Evolutionary conservation across 2,888 invertebrate species (phyloP).

Genomic region (Molorchus minor): DNA sequence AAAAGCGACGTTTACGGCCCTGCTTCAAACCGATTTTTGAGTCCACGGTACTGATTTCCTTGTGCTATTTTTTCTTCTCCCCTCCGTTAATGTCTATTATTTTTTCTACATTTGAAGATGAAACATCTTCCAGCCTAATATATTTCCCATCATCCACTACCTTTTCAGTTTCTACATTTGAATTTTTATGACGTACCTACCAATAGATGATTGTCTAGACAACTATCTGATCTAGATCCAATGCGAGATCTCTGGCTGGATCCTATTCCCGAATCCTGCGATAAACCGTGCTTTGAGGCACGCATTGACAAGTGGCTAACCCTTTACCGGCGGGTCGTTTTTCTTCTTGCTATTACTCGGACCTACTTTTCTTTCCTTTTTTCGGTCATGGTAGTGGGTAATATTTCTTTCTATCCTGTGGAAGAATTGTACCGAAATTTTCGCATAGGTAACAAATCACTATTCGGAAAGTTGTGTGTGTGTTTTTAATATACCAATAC

Average conservation of each 20-base stretch:
- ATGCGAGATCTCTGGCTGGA: conserved; percentile 57
- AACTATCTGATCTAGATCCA: conserved; percentile 56
- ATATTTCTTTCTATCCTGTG: conserved; percentile 72
- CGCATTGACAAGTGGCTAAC: conserved; percentile 57
- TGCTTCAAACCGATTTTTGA: conserved; percentile 1
- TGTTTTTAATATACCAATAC: too few relatives aligned
- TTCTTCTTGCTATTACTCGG: conserved; percentile 39
- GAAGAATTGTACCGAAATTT: conserved; percentile 40
- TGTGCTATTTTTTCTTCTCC: background rate
- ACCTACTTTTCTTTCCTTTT: conserved; percentile 52
- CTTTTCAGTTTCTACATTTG: conserved; percentile 12
- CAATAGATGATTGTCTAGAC: conserved; percentile 52
- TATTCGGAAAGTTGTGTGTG: conserved; percentile 9
- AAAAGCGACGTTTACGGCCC: conserved; percentile 46
- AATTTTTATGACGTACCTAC: conserved; percentile 36
- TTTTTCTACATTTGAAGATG: conserved; percentile 12
- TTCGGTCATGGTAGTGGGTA: conserved; percentile 75
- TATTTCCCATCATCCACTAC: conserved; percentile 10
- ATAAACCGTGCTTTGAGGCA: conserved; percentile 55
- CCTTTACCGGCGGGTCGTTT: conserved; percentile 49
- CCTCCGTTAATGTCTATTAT: background rate
- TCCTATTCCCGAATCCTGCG: conserved; percentile 61
- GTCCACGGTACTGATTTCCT: background rate
- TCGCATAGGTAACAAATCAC: background rate
- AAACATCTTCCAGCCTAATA: conserved; percentile 4